Evolutionary conservation across 2,888 invertebrate genomes (phyloP).

Genomic region (Pyrgus malvae): DNA sequence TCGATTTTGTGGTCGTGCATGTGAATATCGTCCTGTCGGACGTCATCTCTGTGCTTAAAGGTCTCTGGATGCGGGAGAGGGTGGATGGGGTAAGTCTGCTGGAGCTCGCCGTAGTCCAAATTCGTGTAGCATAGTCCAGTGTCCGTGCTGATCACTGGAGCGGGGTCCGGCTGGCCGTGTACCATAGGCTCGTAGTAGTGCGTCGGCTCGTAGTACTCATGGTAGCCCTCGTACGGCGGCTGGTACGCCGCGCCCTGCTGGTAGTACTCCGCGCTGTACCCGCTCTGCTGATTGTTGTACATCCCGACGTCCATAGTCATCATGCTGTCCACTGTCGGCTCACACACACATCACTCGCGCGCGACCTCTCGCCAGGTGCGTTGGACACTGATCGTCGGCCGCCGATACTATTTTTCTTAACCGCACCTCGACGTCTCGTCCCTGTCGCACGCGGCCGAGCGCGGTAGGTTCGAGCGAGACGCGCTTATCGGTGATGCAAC

Average conservation of each 20-base stretch:
- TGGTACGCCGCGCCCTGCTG: slow-evolving; percentile 75
- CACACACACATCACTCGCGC: slow-evolving; percentile 73
- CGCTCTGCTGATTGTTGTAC: slow-evolving; percentile 86
- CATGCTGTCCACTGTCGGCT: slow-evolving; percentile 77
- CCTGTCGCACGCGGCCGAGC: slow-evolving; percentile 46
- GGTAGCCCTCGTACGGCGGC: slow-evolving; percentile 69
- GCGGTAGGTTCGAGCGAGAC: slow-evolving; percentile 48
- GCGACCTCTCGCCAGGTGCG: slow-evolving; percentile 67
- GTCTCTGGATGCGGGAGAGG: slow-evolving; percentile 79
- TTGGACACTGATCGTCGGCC: slow-evolving; percentile 69
- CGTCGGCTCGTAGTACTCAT: slow-evolving; percentile 72
- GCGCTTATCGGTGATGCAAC: slow-evolving; percentile 51
- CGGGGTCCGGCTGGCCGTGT: slow-evolving; percentile 68
- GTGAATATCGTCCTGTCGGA: slow-evolving; percentile 75
- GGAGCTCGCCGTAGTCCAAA: slow-evolving; percentile 86
- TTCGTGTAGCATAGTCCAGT: slow-evolving; percentile 95
- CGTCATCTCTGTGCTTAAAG: slow-evolving; percentile 79
- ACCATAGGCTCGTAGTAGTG: slow-evolving; percentile 78
- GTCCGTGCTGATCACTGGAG: slow-evolving; percentile 90
- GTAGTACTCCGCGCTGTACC: slow-evolving; percentile 77
- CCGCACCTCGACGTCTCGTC: slow-evolving; percentile 66
- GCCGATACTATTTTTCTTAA: slow-evolving; percentile 59
- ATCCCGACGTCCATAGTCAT: slow-evolving; percentile 92
- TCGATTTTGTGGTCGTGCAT: slow-evolving; percentile 71
- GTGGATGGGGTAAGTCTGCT: slow-evolving; percentile 77